These are phyloP conservation scores for Dermatemys mawii DNA, from an alignment of 2,113 vertebrate genomes.

Conservation along the genomic window DNA sequence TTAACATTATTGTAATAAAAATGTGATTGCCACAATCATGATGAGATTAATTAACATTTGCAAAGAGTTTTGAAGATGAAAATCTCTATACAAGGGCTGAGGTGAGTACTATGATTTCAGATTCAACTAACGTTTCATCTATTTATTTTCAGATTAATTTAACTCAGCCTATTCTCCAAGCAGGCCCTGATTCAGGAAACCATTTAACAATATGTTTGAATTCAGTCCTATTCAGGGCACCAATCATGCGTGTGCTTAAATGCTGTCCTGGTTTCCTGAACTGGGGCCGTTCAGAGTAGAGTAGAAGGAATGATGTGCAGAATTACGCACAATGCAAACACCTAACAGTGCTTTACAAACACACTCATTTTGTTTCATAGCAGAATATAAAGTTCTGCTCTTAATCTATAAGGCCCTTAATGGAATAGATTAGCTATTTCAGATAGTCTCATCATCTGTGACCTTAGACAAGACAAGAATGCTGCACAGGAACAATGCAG, in stretches of 20 bases:
- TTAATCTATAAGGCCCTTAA: neutral
- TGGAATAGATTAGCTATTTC: neutral
- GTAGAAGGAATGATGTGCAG: neutral
- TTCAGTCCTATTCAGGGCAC: neutral
- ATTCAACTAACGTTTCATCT: neutral
- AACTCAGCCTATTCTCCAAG: neutral
- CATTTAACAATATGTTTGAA: neutral
- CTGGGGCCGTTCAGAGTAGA: neutral
- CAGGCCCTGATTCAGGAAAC: neutral
- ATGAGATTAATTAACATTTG: constrained; percentile 49
- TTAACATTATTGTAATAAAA: neutral
- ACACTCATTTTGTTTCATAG: neutral
- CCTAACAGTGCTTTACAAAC: neutral
- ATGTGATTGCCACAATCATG: constrained; percentile 16
- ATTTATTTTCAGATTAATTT: constrained; percentile 9
- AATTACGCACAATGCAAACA: neutral
- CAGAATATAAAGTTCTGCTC: neutral
- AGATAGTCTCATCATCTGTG: neutral
- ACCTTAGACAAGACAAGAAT: neutral
- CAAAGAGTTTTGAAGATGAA: constrained; percentile 12
- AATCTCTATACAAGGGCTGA: neutral
- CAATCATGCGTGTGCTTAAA: neutral
- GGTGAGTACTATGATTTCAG: neutral
- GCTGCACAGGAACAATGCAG: neutral
- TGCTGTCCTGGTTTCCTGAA: neutral